These are phyloP conservation scores for Muntiacus muntjak DNA, from an alignment of 2,113 vertebrate species.

Conservation along the genomic window DNA sequence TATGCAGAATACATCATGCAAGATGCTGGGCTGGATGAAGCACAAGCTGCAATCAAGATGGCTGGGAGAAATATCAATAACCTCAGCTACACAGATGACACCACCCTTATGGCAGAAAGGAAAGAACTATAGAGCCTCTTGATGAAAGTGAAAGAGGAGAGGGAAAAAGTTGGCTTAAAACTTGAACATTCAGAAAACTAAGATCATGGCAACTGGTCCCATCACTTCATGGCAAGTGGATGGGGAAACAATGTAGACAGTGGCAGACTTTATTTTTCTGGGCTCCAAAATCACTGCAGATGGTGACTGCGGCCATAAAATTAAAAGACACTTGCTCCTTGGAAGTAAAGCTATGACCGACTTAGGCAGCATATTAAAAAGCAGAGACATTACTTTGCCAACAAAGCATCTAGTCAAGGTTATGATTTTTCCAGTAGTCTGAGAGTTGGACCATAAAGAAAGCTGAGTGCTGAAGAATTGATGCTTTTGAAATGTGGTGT, in stretches of 20 bases:
- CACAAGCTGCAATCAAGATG: not conserved
- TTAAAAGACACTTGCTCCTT: not conserved
- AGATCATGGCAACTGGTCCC: not conserved
- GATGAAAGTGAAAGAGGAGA: not conserved
- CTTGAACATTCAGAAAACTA: not conserved
- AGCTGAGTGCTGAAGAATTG: fast-evolving
- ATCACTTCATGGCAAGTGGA: not conserved
- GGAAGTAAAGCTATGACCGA: not conserved
- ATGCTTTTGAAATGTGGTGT: not conserved
- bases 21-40: not conserved
- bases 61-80: not conserved
- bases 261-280: fast-evolving
- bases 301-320: not conserved
- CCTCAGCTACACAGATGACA: not conserved
- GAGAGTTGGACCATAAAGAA: not conserved
- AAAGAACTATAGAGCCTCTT: not conserved
- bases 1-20: not conserved
- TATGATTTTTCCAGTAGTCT: not conserved
- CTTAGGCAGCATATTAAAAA: not conserved
- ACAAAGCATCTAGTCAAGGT: not conserved
- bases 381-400: not conserved
- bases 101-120: not conserved
- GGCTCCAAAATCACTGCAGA: not conserved
- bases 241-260: not conserved
- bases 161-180: not conserved